These are phyloP conservation scores for Panagrolaimus sp. DNA, from an alignment of 1,140 invertebrate genomes.

Conservation along the genomic window DNA sequence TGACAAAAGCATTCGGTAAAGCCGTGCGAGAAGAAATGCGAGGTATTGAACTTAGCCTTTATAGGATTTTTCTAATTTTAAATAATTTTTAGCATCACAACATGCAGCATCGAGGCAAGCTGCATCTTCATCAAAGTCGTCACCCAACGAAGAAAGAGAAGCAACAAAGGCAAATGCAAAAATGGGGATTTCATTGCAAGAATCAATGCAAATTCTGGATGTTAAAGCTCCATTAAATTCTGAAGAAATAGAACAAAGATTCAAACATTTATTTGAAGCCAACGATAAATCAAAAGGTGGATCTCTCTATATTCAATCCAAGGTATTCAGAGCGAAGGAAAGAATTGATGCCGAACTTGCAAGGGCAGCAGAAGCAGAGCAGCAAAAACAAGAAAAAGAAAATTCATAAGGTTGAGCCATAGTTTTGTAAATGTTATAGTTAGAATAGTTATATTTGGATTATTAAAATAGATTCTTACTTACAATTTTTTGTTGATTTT, in stretches of 20 bases:
- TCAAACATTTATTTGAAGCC: constrained; percentile 78
- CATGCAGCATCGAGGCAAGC: constrained; percentile 26
- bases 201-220: constrained; percentile 77
- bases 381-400: too few relatives aligned
- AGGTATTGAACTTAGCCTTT: too few relatives aligned
- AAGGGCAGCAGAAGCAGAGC: too few relatives aligned
- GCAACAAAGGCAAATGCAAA: constrained; percentile 31
- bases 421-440: too few relatives aligned
- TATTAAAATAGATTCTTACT: too few relatives aligned
- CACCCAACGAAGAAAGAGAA: constrained; percentile 19
- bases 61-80: too few relatives aligned
- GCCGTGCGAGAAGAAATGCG: constrained; percentile 34
- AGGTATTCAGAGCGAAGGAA: constrained; percentile 85
- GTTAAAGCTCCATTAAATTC: constrained; percentile 64
- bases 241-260: constrained; percentile 75
- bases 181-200: constrained; percentile 47
- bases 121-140: too few relatives aligned
- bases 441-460: too few relatives aligned
- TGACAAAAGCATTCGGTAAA: constrained; percentile 32
- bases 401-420: too few relatives aligned
- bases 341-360: constrained; percentile 74
- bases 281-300: constrained; percentile 90
- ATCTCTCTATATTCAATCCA: constrained; percentile 93
- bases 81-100: constrained; percentile 27
- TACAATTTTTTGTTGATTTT: too few relatives aligned